Base-by-base conservation (phyloP, 2,113 vertebrate genomes). In the Ophiodon elongatus region DNA sequence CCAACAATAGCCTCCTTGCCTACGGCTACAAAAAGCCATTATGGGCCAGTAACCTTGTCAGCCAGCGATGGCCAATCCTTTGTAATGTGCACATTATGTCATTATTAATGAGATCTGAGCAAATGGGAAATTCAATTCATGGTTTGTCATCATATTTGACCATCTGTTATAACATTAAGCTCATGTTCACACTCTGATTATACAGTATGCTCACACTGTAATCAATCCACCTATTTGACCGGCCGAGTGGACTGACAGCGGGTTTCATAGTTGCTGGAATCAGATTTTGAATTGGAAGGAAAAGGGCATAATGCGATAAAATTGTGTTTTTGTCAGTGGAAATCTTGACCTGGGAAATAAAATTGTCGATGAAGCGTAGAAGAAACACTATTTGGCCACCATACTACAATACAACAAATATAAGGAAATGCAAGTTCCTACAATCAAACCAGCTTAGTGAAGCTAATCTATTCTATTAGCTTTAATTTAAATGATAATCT, bases 141-240 rank as follows among this genome's bases (percentile, higher is more conserved):
- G 41, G 83, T 87, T 90, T 69, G 47, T 80, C 82, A 84, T 89
- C 77, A 63, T 74, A 80, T 79, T 85, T 57, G 68, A 88, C 72
- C 84, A 79, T 67, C 76, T 88, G 83, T 80, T 85, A 68, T 33
- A 52, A 71, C 66, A 82, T 89, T 89, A 87, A 79, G 74, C 76
- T 54, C 23, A 1, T 80, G 59, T 57, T 79, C 69, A 43, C 31
- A 6, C 31, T 85, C 68, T 67, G 67, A 73, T 78, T 72, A 29
- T 45, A 70, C 75, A 23, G 37, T 74, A 41, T 70, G 39, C 27
- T 73, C 60, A 56, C 45, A 21, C 35, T 57, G 37, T 67, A 72
- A 80, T 84, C 79, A 75, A 60, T 82, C 59, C 27, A 57, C 79
- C 82, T 62, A 77, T 73, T 84, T 88, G 6, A 79, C 37, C 63